Conservation (phyloP, 2,888 invertebrate genomes). For the Herminia tarsipennalis region DNA sequence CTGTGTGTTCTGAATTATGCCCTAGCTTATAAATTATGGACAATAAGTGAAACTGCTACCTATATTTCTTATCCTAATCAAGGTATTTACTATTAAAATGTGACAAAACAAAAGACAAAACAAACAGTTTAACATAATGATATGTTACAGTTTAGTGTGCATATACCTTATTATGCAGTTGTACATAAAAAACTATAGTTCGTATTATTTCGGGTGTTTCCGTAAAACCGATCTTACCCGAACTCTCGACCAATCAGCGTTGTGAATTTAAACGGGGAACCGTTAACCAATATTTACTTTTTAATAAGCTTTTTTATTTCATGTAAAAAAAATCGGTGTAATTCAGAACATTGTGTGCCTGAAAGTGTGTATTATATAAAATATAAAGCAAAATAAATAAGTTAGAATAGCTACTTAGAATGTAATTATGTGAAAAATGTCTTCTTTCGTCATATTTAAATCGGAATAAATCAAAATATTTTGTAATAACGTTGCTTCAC, state of each 20-base stretch:
- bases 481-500: constrained; percentile 35
- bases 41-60: constrained; percentile 8
- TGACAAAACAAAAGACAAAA: not conserved
- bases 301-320: not conserved
- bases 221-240: constrained; percentile 4
- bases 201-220: constrained; percentile 7
- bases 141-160: not conserved
- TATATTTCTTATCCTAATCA: constrained; percentile 4
- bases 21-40: constrained; percentile 2
- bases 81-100: not conserved
- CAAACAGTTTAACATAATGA: too few relatives aligned
- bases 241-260: constrained; percentile 26
- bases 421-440: constrained; percentile 43
- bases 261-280: constrained; percentile 22
- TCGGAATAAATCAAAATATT: constrained; percentile 49
- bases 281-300: not conserved
- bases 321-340: constrained; percentile 32
- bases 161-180: not conserved
- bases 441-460: constrained; percentile 29
- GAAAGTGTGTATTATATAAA: constrained; percentile 49
- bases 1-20: constrained; percentile 55
- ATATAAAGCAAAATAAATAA: constrained; percentile 38
- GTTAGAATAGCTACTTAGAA: constrained; percentile 41
- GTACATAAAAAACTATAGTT: constrained; percentile 24
- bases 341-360: constrained; percentile 54